Evolutionary conservation across 2,888 invertebrate species (phyloP).

Genomic region (Ichneumoninae sp.): DNA sequence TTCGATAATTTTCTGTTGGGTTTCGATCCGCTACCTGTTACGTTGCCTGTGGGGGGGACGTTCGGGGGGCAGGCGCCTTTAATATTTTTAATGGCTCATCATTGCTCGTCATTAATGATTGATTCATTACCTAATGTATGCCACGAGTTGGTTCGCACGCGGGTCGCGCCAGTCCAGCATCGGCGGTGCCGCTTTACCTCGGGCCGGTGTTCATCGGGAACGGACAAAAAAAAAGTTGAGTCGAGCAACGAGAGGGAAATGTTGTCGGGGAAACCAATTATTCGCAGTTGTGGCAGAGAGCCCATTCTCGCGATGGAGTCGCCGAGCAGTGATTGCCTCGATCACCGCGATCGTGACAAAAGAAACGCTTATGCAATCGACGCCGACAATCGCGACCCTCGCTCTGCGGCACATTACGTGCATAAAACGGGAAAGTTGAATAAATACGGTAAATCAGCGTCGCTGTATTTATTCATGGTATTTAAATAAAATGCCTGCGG

Average conservation of each 20-base stretch:
- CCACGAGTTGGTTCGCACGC: constrained; percentile 29
- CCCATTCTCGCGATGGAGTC: constrained; percentile 32
- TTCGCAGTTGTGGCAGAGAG: constrained; percentile 15
- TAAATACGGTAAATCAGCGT: constrained; percentile 21
- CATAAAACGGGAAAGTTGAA: constrained; percentile 34
- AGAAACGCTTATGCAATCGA: constrained; percentile 41
- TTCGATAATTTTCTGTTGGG: background rate
- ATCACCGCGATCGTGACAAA: constrained; percentile 32
- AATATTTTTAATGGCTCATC: background rate
- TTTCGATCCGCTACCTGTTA: background rate
- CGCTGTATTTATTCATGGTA: background rate
- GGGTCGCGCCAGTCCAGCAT: background rate
- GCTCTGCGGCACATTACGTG: background rate
- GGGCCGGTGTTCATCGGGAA: background rate
- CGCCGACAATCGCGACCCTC: constrained; percentile 22
- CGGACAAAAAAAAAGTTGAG: background rate
- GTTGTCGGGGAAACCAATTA: constrained; percentile 17
- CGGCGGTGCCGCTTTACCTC: background rate
- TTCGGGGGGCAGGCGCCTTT: background rate
- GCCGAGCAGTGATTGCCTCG: constrained; percentile 14
- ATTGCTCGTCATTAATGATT: constrained; percentile 25
- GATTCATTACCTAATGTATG: constrained; percentile 41
- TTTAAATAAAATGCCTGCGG: background rate
- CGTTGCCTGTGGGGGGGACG: background rate
- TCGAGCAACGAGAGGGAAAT: background rate